Conservation (phyloP, 2,113 vertebrate genomes). For the Pseudopipra pipra region DNA sequence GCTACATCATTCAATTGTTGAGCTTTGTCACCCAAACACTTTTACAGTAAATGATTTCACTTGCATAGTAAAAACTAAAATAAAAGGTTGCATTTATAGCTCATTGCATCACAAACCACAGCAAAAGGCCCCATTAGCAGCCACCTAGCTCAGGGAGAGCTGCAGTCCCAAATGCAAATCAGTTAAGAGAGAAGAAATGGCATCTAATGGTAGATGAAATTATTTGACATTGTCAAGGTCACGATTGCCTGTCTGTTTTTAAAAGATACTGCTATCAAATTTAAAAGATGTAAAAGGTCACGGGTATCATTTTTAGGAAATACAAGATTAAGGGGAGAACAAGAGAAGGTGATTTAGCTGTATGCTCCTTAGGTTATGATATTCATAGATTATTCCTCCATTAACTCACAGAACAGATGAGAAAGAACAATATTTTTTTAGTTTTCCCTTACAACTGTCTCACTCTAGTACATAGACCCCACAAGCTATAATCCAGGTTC, state of each 20-base stretch:
- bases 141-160: conserved; percentile 42
- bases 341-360: conserved; percentile 18
- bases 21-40: conserved; percentile 33
- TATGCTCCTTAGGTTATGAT: background rate
- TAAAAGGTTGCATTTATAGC: conserved; percentile 58
- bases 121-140: conserved; percentile 23
- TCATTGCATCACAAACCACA: conserved; percentile 40
- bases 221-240: conserved; percentile 53
- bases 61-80: conserved; percentile 65
- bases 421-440: background rate
- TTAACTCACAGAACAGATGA: background rate
- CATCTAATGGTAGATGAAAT: conserved; percentile 49
- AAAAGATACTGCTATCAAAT: conserved; percentile 47
- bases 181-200: conserved; percentile 31
- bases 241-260: conserved; percentile 5
- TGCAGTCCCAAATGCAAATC: conserved; percentile 46
- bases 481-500: background rate
- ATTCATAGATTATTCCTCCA: conserved; percentile 21
- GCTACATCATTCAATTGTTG: background rate
- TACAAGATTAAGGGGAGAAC: conserved; percentile 1
- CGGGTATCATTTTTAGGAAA: conserved; percentile 8
- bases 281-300: conserved; percentile 43
- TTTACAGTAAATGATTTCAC: conserved; percentile 71
- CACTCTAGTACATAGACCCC: background rate
- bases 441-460: background rate